Evolutionary conservation across 2,888 invertebrate genomes (phyloP).

Genomic region (Drosophila trichaetosa): DNA sequence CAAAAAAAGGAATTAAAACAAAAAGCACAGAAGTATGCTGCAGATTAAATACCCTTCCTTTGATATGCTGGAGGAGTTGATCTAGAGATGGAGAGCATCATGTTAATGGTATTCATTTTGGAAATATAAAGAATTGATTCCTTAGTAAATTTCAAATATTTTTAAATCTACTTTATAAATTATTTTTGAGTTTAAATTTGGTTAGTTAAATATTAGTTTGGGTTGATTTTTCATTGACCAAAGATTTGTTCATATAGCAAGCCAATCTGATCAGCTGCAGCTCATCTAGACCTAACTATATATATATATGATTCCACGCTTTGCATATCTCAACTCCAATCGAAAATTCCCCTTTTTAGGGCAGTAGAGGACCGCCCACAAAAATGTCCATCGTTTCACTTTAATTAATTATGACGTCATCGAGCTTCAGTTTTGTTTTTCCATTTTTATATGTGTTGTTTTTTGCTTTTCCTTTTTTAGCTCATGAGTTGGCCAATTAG

Average conservation of each 20-base stretch:
- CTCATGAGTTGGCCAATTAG: slow-evolving; percentile 50
- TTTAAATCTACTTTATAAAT: neutral
- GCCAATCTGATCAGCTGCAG: fast-evolving
- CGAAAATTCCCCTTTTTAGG: neutral
- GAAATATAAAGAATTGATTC: neutral
- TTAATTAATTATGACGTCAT: slow-evolving; percentile 67
- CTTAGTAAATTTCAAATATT: neutral
- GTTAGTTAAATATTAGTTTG: neutral
- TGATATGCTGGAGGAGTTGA: neutral
- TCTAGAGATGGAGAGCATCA: neutral
- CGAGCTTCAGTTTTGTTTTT: slow-evolving; percentile 17
- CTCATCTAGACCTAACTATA: neutral
- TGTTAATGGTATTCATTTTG: neutral
- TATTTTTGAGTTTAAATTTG: neutral
- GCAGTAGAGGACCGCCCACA: neutral
- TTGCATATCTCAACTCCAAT: neutral
- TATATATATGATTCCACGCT: neutral
- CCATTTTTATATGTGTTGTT: neutral
- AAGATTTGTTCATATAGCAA: neutral
- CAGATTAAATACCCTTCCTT: slow-evolving; percentile 25
- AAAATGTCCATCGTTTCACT: slow-evolving; percentile 25
- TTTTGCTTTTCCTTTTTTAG: neutral
- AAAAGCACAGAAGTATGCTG: neutral
- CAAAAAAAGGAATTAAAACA: neutral
- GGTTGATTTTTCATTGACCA: neutral